phyloP scores from a whole-genome alignment of 2,797 vertebrate species.

The Eptatretus atami region DNA sequence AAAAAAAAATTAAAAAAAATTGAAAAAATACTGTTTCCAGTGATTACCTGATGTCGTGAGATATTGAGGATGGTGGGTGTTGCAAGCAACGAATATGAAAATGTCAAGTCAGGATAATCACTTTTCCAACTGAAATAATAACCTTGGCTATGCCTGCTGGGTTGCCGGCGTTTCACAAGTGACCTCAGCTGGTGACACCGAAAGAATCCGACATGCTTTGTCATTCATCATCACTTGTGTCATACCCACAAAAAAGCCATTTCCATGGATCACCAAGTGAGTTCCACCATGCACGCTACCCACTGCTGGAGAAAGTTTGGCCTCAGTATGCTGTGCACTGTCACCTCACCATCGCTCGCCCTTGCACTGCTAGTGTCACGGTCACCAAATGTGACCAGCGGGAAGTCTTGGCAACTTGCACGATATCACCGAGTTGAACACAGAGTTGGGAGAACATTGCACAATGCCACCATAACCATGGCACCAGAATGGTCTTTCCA shows the following conservation, averaged over 20 bases:
- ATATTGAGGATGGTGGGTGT: slow-evolving; percentile 23
- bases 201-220: slow-evolving; percentile 16
- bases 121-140: slow-evolving; percentile 15
- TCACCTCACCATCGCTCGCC: slow-evolving; percentile 18
- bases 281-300: slow-evolving; percentile 34
- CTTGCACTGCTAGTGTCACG: slow-evolving; percentile 23
- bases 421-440: slow-evolving; percentile 15
- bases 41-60: slow-evolving; percentile 18
- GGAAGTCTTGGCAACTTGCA: slow-evolving; percentile 16
- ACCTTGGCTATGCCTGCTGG: slow-evolving; percentile 13
- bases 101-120: slow-evolving; percentile 21
- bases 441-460: slow-evolving; percentile 12
- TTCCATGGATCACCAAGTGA: slow-evolving; percentile 20
- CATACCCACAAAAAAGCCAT: slow-evolving; percentile 25
- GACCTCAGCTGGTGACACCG: slow-evolving; percentile 13
- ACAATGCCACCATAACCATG: slow-evolving; percentile 14
- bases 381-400: slow-evolving; percentile 18
- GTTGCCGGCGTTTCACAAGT: slow-evolving; percentile 18
- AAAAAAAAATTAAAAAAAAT: no score
- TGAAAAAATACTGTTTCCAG: no score
- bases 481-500: slow-evolving; percentile 13
- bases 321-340: slow-evolving; percentile 16
- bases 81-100: slow-evolving; percentile 19
- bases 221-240: slow-evolving; percentile 22
- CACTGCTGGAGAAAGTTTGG: slow-evolving; percentile 14